A percentile compares a stretch with the other conserved stretches of the same genome.
Evolutionary conservation across 2,888 invertebrate genomes (phyloP).

Genomic region (Matsumyia berberina): DNA sequence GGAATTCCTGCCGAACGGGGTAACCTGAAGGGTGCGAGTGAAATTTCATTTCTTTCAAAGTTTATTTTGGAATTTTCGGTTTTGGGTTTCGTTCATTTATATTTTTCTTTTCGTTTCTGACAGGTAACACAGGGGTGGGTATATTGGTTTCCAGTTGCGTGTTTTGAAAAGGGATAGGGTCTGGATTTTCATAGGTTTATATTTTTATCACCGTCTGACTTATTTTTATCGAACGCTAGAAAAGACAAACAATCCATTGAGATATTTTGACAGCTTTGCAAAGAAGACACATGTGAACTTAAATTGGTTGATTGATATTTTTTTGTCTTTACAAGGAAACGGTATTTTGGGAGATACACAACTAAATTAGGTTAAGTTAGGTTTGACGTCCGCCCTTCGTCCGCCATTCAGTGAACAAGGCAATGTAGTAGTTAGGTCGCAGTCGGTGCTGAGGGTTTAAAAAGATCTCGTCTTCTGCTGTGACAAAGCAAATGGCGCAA

Average conservation of each 20-base stretch:
- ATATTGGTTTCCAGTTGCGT: constrained; percentile 39
- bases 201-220: constrained; percentile 23
- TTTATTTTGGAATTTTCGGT: constrained; percentile 58
- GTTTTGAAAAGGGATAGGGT: constrained; percentile 14
- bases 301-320: constrained; percentile 27
- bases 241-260: constrained; percentile 42
- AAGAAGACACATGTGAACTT: constrained; percentile 12
- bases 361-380: too few relatives aligned
- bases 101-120: constrained; percentile 30
- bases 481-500: too few relatives aligned
- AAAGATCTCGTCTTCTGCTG: too few relatives aligned
- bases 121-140: constrained; percentile 45
- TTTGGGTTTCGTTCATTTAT: constrained; percentile 48
- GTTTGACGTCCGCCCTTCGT: too few relatives aligned
- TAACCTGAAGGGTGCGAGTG: constrained; percentile 26
- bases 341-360: too few relatives aligned
- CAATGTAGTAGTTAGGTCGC: too few relatives aligned
- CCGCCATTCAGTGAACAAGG: too few relatives aligned
- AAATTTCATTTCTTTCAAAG: constrained; percentile 59
- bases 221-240: constrained; percentile 14
- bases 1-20: constrained; percentile 19
- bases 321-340: background rate
- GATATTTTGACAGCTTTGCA: constrained; percentile 8
- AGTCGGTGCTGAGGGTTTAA: too few relatives aligned
- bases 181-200: too few relatives aligned